A percentile compares a stretch with the other conserved stretches of the same genome.
phyloP scores from a whole-genome alignment of 2,888 invertebrate species.

The Tuberolachnus salignus region DNA sequence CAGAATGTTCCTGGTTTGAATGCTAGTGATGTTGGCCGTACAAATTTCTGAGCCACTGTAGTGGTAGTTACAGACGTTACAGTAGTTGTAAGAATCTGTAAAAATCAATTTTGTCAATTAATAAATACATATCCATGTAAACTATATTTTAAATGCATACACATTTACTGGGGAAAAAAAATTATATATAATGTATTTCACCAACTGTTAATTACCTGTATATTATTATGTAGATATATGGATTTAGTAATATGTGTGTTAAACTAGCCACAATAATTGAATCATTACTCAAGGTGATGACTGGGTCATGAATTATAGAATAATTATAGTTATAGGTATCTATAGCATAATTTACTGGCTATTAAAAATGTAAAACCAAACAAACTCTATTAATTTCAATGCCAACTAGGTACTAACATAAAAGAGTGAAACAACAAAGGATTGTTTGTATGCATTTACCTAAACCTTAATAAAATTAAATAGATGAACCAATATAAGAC shows the following conservation, averaged over 20 bases:
- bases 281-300: constrained; percentile 24
- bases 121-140: background rate
- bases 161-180: too few relatives aligned
- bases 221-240: background rate
- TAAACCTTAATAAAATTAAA: background rate
- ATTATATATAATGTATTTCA: background rate
- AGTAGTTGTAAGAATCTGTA: constrained; percentile 37
- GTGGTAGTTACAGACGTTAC: constrained; percentile 16
- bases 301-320: constrained; percentile 9
- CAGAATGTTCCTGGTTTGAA: constrained; percentile 83
- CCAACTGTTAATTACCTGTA: too few relatives aligned
- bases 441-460: background rate
- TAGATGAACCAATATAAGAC: background rate
- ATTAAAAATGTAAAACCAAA: constrained; percentile 16
- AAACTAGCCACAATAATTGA: background rate
- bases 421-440: background rate
- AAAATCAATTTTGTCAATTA: constrained; percentile 8
- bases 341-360: constrained; percentile 8
- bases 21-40: constrained; percentile 81
- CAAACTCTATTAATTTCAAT: constrained; percentile 20
- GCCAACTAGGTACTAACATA: background rate
- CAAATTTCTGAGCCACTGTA: constrained; percentile 59
- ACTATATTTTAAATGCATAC: too few relatives aligned
- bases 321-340: background rate
- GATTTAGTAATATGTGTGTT: background rate